These are phyloP conservation scores for Melopsittacus undulatus DNA, from an alignment of 2,797 vertebrate species.

Conservation along the genomic window DNA sequence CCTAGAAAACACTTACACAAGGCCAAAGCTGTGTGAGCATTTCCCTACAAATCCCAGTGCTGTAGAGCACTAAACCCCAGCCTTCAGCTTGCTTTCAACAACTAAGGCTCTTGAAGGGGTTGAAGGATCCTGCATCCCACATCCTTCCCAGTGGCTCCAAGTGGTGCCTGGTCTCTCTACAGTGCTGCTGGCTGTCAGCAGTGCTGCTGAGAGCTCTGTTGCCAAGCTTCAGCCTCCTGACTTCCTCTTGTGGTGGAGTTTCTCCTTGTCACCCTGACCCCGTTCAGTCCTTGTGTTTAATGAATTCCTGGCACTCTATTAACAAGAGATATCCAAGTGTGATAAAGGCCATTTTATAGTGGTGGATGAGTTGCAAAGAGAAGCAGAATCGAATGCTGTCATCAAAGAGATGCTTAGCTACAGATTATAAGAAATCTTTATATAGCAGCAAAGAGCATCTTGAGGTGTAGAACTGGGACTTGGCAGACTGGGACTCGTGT, in stretches of 20 bases:
- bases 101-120: background rate
- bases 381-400: background rate
- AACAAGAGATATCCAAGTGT: constrained; percentile 9
- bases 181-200: background rate
- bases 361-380: background rate
- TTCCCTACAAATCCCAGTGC: background rate
- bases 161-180: background rate
- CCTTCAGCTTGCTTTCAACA: background rate
- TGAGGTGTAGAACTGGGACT: background rate
- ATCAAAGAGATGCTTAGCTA: constrained; percentile 1
- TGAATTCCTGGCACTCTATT: constrained; percentile 47
- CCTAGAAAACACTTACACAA: background rate
- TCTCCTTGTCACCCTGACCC: constrained; percentile 37
- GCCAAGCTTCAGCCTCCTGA: background rate
- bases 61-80: background rate
- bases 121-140: background rate
- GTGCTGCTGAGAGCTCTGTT: background rate
- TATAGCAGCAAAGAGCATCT: background rate
- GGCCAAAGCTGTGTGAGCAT: background rate
- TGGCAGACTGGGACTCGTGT: background rate
- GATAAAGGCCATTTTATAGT: constrained; percentile 10
- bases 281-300: background rate
- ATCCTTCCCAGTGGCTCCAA: background rate
- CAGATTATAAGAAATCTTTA: background rate
- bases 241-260: constrained; percentile 5